Base-by-base conservation (phyloP, 2,888 invertebrate genomes). In the Eupsilia transversa region DNA sequence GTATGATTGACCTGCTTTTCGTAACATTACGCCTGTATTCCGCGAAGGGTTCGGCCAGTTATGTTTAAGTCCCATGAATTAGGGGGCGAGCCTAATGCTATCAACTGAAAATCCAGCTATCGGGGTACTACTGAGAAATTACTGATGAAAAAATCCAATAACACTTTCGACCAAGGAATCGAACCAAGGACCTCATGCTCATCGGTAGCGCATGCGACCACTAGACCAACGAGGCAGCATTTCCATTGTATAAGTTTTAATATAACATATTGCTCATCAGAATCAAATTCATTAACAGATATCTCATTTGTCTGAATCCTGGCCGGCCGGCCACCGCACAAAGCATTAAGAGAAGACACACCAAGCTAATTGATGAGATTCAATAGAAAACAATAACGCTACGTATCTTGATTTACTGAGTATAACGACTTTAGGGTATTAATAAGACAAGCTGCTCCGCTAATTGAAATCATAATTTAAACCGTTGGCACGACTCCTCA, bases 281-380 rank as follows among this genome's bases (percentile, higher is more conserved):
- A 27, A 64, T 23, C 61, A n/a, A 76, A 61, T 57, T 61, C 68
- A 65, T 68, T 64, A 77, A 33, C 3, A 61, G 64, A 61, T 66
- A 81, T 46, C 57, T 70, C 38, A 60, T 68, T 35, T 65, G 59
- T 60, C 52, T 5, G 64, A 41, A 69, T 20, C 12, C 27, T 17
- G 49, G 12, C 49, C n/a, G 49, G 20, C 60, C 46, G 77, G 23
- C 57, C 65, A 38, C 67, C 64, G 35, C 54, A 81, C 49, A 68
- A 61, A 72, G 43, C 72, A 76, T 76, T 82, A 43, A 65, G 82
- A 82, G 79, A 82, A 68, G 46, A 65, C 35, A 49, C n/a, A 75
- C 69, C 64, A 72, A 69, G 66, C 76, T 79, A 82, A 82, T 82
- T 83, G 83, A 83, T 83, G 80, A 77, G 71, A 74, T 82, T 83